Base-by-base conservation (phyloP, 2,888 invertebrate genomes). In the Imbricaverruca yamaguchii region DNA sequence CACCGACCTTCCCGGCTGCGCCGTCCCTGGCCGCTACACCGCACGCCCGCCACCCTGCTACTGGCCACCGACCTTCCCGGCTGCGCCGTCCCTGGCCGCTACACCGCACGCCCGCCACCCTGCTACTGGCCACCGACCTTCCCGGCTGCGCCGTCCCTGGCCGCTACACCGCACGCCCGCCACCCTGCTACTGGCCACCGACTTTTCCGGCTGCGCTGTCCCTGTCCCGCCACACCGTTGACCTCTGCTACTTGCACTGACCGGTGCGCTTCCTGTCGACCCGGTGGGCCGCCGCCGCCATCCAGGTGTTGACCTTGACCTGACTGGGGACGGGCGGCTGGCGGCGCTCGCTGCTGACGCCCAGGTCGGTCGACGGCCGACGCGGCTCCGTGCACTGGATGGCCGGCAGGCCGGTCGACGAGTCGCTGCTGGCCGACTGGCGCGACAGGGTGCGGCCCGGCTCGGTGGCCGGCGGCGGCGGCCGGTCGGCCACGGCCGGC, bases 271-370 rank as follows among this genome's bases (percentile, higher is more conserved):
- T 65, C 65, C n/a, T 23, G 18, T 65, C 65, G 6, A 23, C n/a
- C 53, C 18, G 53, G 12, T 11, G 15, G 39, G 39, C 53, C 53
- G 25, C 65, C 25, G 12, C 67, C 4, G 18, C 53, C 74, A 74
- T 74, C 74, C 53, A 74, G 8, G 74, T 53, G 53, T 74, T 74
- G 53, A 74, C 13, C 74, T 74, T 74, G 23, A 67, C 65, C 21
- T 9, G 10, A 4, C 23, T 12, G 59, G 59, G 7, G 59, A 15
- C 59, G 59, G 59, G 1, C 7, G 65, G 23, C 23, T 1, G 9
- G 21, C n/a, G 65, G 21, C 65, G 8, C 65, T 67, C 65, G 23
- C 65, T 23, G 12, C 23, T 23, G 65, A 23, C 65, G n/a, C 65
- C 23, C 23, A 23, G 15, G 23, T 67, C 65, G 65, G 21, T 23